phyloP scores from a whole-genome alignment of 2,888 invertebrate species.

The Allophyes oxyacanthae region DNA sequence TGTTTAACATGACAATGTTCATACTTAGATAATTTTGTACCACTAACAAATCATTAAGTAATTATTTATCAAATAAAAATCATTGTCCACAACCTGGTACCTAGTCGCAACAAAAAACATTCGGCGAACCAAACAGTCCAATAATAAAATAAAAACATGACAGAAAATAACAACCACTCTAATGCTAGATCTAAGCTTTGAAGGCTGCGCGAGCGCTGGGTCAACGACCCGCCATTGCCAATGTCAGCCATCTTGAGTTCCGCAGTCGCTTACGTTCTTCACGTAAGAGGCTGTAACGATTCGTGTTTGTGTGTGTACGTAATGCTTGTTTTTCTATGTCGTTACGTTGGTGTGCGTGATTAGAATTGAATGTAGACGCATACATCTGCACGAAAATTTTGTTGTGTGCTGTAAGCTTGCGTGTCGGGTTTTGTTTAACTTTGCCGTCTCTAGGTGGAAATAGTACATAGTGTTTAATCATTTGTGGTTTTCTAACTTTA shows the following conservation, averaged over 20 bases:
- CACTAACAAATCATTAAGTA: constrained; percentile 39
- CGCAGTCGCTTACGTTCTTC: constrained; percentile 88
- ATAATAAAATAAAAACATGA: constrained; percentile 76
- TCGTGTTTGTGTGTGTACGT: constrained; percentile 80
- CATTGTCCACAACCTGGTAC: constrained; percentile 38
- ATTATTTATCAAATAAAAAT: constrained; percentile 46
- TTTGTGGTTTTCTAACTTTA: constrained; percentile 28
- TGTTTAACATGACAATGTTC: too few species aligned
- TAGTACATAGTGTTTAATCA: constrained; percentile 38
- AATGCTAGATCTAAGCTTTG: constrained; percentile 88
- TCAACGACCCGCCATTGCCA: constrained; percentile 88
- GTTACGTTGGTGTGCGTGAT: constrained; percentile 71
- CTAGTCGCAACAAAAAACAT: constrained; percentile 53
- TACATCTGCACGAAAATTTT: constrained; percentile 56
- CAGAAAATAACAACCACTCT: constrained; percentile 87
- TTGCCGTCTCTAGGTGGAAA: constrained; percentile 62
- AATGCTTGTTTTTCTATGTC: constrained; percentile 87
- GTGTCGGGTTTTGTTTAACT: constrained; percentile 57
- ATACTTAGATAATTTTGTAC: constrained; percentile 24
- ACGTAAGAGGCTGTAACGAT: constrained; percentile 88
- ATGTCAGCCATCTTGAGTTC: constrained; percentile 90
- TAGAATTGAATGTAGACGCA: constrained; percentile 75
- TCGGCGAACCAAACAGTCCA: constrained; percentile 62
- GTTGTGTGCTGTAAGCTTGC: constrained; percentile 63
- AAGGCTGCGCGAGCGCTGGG: constrained; percentile 85